Conservation (phyloP, 2,113 vertebrate species). For the Paradisaea rubra region DNA sequence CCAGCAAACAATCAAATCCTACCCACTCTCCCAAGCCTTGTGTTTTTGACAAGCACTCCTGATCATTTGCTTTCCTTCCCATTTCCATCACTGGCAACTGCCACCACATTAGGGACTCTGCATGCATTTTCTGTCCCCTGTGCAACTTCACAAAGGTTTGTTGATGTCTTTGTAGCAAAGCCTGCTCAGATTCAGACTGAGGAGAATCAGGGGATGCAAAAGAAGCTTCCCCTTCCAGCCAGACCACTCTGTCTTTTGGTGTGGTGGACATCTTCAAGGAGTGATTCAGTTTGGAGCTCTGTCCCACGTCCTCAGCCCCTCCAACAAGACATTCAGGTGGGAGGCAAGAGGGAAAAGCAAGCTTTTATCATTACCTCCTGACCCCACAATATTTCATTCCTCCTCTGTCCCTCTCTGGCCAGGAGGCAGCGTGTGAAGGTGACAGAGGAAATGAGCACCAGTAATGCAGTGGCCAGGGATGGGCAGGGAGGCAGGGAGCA, state of each 20-base stretch:
- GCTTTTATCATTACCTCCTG: neutral
- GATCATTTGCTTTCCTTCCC: neutral
- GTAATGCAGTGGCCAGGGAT: neutral
- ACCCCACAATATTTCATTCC: neutral
- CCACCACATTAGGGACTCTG: neutral
- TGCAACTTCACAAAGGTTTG: neutral
- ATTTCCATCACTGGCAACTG: neutral
- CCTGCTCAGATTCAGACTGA: neutral
- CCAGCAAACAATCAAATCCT: neutral
- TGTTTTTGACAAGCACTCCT: neutral
- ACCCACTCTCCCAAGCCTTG: neutral
- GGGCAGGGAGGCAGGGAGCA: neutral
- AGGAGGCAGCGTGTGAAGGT: neutral
- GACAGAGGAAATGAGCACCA: neutral
- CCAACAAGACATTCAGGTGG: rapidly evolving
- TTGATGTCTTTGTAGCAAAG: neutral
- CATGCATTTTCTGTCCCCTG: neutral
- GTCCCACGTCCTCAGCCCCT: neutral
- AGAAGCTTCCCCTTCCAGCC: neutral
- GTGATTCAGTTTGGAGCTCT: neutral
- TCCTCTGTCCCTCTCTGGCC: neutral
- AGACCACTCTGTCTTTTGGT: neutral
- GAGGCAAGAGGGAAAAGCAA: neutral
- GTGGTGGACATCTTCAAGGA: neutral
- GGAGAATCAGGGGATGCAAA: neutral